Percentiles rank a stretch among this genome's conserved stretches.
Conservation (phyloP, 2,113 vertebrate genomes). For the Hemichromis elongatus region DNA sequence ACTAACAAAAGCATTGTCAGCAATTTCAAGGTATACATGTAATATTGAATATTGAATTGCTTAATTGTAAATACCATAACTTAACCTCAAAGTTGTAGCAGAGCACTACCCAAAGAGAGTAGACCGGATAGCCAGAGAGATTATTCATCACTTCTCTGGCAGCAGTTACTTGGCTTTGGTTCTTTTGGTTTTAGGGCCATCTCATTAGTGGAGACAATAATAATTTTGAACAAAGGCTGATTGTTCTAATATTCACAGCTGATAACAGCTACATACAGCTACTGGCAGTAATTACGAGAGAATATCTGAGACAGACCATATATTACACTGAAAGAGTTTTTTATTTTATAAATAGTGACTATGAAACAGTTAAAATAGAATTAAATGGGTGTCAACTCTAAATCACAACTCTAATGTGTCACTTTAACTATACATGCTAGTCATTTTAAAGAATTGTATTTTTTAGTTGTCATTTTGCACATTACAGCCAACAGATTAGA, state of each 20-base stretch:
- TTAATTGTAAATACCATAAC: neutral
- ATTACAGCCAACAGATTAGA: neutral
- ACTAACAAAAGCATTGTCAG: neutral
- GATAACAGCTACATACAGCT: conserved; percentile 9
- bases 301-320: neutral
- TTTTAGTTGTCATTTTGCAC: neutral
- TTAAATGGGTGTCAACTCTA: neutral
- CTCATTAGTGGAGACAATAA: conserved; percentile 17
- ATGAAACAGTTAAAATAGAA: neutral
- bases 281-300: neutral
- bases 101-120: neutral
- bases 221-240: neutral
- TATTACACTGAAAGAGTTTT: neutral
- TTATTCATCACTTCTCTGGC: conserved; percentile 7
- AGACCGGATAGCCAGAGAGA: neutral
- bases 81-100: neutral
- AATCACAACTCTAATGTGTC: neutral
- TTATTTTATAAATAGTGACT: neutral
- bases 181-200: conserved; percentile 3
- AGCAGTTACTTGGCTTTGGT: neutral
- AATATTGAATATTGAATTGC: neutral
- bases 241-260: conserved; percentile 11
- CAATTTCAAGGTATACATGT: neutral
- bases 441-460: neutral
- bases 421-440: neutral